Evolutionary conservation across 2,797 vertebrate species (phyloP).

Genomic region (Argentina silus): DNA sequence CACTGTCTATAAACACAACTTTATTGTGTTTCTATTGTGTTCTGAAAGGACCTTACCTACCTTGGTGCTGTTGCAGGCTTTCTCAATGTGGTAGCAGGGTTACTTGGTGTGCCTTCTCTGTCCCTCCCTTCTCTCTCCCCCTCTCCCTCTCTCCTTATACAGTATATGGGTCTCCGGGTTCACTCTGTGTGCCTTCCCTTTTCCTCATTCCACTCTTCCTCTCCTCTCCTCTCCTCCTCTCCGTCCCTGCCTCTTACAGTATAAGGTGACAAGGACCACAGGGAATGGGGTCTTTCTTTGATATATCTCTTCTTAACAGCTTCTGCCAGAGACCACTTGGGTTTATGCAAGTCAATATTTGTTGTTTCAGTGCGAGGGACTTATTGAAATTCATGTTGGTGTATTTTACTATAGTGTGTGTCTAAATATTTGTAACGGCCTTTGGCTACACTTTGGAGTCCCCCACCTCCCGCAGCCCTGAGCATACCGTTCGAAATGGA

Average conservation of each 20-base stretch:
- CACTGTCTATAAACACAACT: conserved; percentile 46
- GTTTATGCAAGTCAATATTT: conserved; percentile 10
- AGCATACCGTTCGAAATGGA: background rate
- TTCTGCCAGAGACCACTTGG: background rate
- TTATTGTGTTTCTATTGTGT: conserved; percentile 47
- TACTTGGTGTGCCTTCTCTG: background rate
- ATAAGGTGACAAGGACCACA: no score
- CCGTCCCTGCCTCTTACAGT: background rate
- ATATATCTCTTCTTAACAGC: background rate
- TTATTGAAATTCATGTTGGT: conserved; percentile 11
- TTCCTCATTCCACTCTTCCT: background rate
- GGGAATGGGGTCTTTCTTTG: background rate
- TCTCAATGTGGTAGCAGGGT: background rate
- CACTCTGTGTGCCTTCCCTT: background rate
- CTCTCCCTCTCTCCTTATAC: background rate
- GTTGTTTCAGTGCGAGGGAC: conserved; percentile 6
- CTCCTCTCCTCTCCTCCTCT: background rate
- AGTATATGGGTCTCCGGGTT: background rate
- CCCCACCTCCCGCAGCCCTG: background rate
- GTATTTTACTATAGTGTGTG: conserved; percentile 8
- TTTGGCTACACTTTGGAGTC: conserved; percentile 11
- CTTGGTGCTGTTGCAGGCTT: background rate
- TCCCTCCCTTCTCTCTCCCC: background rate
- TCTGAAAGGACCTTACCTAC: conserved; percentile 8
- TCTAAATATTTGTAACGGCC: conserved; percentile 10